Evolutionary conservation across 1,140 invertebrate species (phyloP), one percentile per base, ranked within the genome.

Genomic region (Drosophila malerkotliana): DNA sequence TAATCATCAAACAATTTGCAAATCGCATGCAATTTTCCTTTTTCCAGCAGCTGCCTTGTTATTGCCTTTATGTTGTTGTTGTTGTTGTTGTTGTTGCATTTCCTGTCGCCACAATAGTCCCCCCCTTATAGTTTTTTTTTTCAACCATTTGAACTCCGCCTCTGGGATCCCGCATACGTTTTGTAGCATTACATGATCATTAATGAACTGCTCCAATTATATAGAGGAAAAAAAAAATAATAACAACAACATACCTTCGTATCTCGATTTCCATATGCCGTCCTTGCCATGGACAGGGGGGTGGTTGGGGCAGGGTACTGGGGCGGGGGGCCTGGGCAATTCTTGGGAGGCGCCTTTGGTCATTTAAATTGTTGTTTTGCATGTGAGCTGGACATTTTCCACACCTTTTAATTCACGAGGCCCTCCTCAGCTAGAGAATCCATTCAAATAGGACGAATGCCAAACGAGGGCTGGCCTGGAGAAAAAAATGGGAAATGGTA

Each of bases 1-100:
- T 74, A 85, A 87, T 85, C 78, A 82, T 85, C 73, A 85, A 84
- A 76, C 80, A 85, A 85, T 84, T 84, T 84, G 72, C 81, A 74
- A 85, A 80, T 73, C 81, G 73, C 81, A 85, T 74, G 81, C 81
- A 80, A 84, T 80, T 77, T 73, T 34, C 58, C 58, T 47, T 68
- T 75, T 30, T 21, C 56, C 66, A 63, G 12, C 54, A 49, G 34
- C 15, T 32, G 59, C 54, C 63, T 72, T 72, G 64, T 79, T 64
- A 71, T 64, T 71, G 77, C 53, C 37, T 62, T 72, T 66, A 48
- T 64, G 72, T 44, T 44, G 41, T 44, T 37, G 34, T 37, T 64
- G 72, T 44, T 44, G 41, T 44, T 37, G 34, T 37, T 37, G 34
- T 47, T 68, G 79, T 74, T 75, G 79, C 75, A 83, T 84, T 83